phyloP scores from a whole-genome alignment of 2,113 vertebrate species.

The Plotosus lineatus region DNA sequence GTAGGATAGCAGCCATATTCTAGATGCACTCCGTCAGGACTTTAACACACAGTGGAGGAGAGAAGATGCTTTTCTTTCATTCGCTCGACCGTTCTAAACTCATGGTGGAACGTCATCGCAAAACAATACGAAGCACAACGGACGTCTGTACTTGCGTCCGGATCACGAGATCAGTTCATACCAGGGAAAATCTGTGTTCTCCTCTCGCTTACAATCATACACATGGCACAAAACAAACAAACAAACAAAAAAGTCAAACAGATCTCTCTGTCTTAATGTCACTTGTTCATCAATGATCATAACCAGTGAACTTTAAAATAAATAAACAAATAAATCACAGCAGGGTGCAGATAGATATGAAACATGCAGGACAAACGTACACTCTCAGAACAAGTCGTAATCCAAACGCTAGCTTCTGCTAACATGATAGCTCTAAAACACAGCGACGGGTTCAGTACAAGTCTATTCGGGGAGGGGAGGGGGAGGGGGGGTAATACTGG shows the following conservation, averaged over 20 bases:
- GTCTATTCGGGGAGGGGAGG: too few species aligned
- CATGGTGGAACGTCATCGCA: neutral
- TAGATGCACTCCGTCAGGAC: conserved; percentile 56
- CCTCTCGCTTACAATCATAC: neutral
- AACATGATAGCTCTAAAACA: too few species aligned
- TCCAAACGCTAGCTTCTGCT: neutral
- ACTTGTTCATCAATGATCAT: conserved; percentile 53
- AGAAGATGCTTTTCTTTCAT: neutral
- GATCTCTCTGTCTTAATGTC: neutral
- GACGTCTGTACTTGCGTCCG: neutral
- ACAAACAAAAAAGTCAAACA: neutral
- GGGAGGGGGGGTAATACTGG: too few species aligned
- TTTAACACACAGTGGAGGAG: neutral
- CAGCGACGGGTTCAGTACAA: too few species aligned
- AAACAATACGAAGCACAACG: conserved; percentile 24
- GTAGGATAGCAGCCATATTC: conserved; percentile 79
- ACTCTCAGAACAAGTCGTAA: neutral
- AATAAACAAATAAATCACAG: neutral
- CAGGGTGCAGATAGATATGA: neutral
- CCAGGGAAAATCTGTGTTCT: neutral
- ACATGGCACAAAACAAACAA: neutral
- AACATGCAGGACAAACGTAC: neutral
- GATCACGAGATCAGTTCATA: neutral
- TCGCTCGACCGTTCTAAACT: neutral
- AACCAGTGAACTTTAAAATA: neutral